A percentile compares a stretch with the other conserved stretches of the same genome.
phyloP scores from a whole-genome alignment of 2,888 invertebrate species.

The Meloe dianella region DNA sequence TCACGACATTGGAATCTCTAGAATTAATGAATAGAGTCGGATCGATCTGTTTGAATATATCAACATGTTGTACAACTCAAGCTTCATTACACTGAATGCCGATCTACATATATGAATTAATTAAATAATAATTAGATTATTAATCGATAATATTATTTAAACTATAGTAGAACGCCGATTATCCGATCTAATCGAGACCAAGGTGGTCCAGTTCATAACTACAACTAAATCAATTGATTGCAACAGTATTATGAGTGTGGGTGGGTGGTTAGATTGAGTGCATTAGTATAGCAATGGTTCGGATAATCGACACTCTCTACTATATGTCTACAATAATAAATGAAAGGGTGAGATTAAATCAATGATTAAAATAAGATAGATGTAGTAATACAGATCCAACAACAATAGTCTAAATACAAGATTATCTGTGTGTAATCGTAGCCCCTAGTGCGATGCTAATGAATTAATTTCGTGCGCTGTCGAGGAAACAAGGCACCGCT shows the following conservation, averaged over 20 bases:
- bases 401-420: constrained; percentile 35
- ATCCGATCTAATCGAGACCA: too few species aligned
- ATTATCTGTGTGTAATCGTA: constrained; percentile 38
- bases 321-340: too few species aligned
- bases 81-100: neutral
- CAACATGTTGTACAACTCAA: neutral
- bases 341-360: neutral
- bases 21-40: neutral
- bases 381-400: neutral
- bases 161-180: too few species aligned
- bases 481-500: constrained; percentile 46
- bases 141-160: too few species aligned
- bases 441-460: constrained; percentile 46
- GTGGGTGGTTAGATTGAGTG: too few species aligned
- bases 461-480: constrained; percentile 50
- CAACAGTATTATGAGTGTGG: too few species aligned
- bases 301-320: too few species aligned
- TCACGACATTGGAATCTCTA: neutral
- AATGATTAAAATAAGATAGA: neutral
- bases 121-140: too few species aligned
- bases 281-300: too few species aligned
- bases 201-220: neutral
- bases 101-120: neutral
- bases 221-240: neutral
- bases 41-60: neutral